A percentile compares a stretch with the other conserved stretches of the same genome.
These are phyloP conservation scores for Lepidostoma basale DNA, from an alignment of 1,140 invertebrate genomes.

Conservation along the genomic window DNA sequence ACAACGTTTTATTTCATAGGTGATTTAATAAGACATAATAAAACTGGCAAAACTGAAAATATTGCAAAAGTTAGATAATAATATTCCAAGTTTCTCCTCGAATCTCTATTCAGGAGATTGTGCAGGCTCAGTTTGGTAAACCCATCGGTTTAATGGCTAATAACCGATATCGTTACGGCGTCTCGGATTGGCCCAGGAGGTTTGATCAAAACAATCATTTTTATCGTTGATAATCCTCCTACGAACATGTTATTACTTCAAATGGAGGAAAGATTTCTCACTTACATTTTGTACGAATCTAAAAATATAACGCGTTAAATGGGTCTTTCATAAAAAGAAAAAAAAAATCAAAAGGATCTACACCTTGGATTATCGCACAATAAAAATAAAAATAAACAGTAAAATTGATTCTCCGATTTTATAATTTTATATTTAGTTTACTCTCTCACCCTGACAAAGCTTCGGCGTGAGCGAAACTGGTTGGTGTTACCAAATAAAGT, in stretches of 20 bases:
- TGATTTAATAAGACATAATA: constrained; percentile 45
- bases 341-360: too few relatives aligned
- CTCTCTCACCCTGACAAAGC: too few relatives aligned
- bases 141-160: constrained; percentile 46
- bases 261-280: too few relatives aligned
- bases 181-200: constrained; percentile 31
- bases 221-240: constrained; percentile 7
- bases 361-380: too few relatives aligned
- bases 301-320: too few relatives aligned
- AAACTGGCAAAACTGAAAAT: constrained; percentile 43
- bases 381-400: too few relatives aligned
- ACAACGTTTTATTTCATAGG: constrained; percentile 41
- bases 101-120: constrained; percentile 7
- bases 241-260: not conserved
- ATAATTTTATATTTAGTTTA: too few relatives aligned
- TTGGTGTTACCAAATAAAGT: too few relatives aligned
- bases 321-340: too few relatives aligned
- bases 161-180: constrained; percentile 43
- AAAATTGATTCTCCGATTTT: too few relatives aligned
- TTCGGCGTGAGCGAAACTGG: too few relatives aligned
- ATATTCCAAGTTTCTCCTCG: constrained; percentile 30
- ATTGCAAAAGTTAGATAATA: constrained; percentile 44
- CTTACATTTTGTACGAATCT: too few relatives aligned
- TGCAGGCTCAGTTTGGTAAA: constrained; percentile 26
- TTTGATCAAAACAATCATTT: constrained; percentile 12